These are phyloP conservation scores for Isotomurus palustris DNA, from an alignment of 2,888 invertebrate species.

Conservation along the genomic window DNA sequence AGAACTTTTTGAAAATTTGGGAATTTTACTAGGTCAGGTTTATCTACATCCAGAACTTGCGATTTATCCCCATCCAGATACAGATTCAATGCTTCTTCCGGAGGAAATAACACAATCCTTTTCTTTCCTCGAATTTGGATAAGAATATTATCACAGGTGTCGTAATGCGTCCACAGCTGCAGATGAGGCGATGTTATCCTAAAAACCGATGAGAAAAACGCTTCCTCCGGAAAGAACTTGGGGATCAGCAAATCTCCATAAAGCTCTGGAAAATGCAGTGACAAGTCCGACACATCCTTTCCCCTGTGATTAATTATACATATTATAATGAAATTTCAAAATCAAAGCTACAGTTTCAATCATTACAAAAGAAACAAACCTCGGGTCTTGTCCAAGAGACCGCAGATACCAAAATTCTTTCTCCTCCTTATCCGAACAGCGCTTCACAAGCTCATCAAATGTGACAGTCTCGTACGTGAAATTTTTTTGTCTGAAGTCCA, in stretches of 20 bases:
- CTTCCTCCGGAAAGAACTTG: conserved; percentile 49
- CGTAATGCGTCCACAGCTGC: conserved; percentile 58
- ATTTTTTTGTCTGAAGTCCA: conserved; percentile 56
- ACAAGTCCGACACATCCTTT: conserved; percentile 53
- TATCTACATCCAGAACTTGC: conserved; percentile 53
- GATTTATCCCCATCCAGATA: conserved; percentile 58
- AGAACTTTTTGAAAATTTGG: conserved; percentile 52
- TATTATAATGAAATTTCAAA: neutral
- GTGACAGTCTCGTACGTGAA: conserved; percentile 54
- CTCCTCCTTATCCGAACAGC: conserved; percentile 47
- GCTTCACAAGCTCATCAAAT: conserved; percentile 51
- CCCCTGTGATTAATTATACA: conserved; percentile 33
- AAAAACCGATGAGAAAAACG: conserved; percentile 56
- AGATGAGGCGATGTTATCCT: conserved; percentile 53
- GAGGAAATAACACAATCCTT: conserved; percentile 53
- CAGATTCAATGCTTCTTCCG: conserved; percentile 53
- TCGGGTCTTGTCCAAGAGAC: conserved; percentile 54
- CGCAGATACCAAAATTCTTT: conserved; percentile 48
- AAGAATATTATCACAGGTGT: conserved; percentile 57
- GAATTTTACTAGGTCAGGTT: conserved; percentile 51
- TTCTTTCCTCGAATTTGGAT: conserved; percentile 55
- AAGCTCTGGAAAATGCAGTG: conserved; percentile 53
- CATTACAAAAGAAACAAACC: conserved; percentile 38
- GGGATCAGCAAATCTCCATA: conserved; percentile 53
- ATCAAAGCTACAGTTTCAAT: neutral